Percentiles rank a stretch among this genome's conserved stretches.
Conservation (phyloP, 2,113 vertebrate species). For the Geococcyx californianus region DNA sequence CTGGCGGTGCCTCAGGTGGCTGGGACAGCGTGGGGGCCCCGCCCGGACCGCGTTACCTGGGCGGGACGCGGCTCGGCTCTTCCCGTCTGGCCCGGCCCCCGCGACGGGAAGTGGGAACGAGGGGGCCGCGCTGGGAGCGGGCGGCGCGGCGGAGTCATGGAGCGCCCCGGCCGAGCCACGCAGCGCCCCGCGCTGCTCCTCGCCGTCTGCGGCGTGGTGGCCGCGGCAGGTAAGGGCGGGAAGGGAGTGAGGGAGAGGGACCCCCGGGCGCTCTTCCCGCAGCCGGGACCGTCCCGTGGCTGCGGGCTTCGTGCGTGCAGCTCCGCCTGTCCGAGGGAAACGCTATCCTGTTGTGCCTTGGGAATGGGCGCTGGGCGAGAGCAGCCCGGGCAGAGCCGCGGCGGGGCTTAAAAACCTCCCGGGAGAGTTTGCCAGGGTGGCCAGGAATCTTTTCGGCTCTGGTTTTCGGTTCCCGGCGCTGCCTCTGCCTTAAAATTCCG, state of each 20-base stretch:
- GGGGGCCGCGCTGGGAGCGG: not conserved
- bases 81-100: constrained; percentile 40
- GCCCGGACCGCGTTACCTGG: constrained; percentile 36
- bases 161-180: no score
- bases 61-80: not conserved
- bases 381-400: no score
- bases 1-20: not conserved
- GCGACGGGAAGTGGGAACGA: not conserved
- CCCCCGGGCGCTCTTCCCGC: no score
- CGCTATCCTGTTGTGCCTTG: no score
- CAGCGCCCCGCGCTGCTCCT: no score
- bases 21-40: not conserved
- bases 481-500: not conserved
- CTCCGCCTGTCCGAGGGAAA: no score
- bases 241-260: not conserved
- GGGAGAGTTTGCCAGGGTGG: not conserved
- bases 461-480: not conserved
- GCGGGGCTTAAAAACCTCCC: no score
- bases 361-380: no score
- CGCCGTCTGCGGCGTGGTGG: not conserved
- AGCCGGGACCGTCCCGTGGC: no score
- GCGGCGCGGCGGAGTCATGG: not conserved
- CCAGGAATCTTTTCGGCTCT: not conserved
- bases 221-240: not conserved
- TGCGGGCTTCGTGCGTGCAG: not conserved